Conservation (phyloP, 2,888 invertebrate species). For the Psylliodes chrysocephalus region DNA sequence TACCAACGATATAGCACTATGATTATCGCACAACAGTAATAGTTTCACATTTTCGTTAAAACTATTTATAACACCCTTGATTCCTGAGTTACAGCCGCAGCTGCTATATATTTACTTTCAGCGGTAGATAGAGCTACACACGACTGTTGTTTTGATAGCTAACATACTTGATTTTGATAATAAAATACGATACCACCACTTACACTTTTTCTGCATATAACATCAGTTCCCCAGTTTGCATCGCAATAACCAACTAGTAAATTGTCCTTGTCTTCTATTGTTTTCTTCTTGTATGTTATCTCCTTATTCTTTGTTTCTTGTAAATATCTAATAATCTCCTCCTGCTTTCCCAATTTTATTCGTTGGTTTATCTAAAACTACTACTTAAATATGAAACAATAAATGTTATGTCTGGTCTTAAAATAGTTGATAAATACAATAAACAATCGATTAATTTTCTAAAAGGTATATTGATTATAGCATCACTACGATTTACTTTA, state of each 20-base stretch:
- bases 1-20: too few species aligned
- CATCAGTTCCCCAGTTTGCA: conserved; percentile 40
- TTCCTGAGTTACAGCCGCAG: conserved; percentile 23
- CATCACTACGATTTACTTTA: conserved; percentile 30
- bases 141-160: conserved; percentile 35
- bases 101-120: conserved; percentile 36
- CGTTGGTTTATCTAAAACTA: conserved; percentile 40
- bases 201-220: conserved; percentile 39
- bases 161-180: conserved; percentile 28
- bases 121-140: conserved; percentile 38
- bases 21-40: too few species aligned
- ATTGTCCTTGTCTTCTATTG: conserved; percentile 13
- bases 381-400: conserved; percentile 42
- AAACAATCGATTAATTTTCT: conserved; percentile 35
- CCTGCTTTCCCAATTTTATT: conserved; percentile 37
- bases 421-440: conserved; percentile 38
- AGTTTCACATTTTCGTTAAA: too few species aligned
- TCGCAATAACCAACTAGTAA: conserved; percentile 12
- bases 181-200: conserved; percentile 31
- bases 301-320: conserved; percentile 35
- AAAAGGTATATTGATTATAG: conserved; percentile 34
- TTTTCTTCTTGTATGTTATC: conserved; percentile 26
- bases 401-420: conserved; percentile 43
- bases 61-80: too few species aligned
- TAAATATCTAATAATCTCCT: conserved; percentile 40